phyloP scores from a whole-genome alignment of 2,113 vertebrate genomes.

The Mustela lutreola region DNA sequence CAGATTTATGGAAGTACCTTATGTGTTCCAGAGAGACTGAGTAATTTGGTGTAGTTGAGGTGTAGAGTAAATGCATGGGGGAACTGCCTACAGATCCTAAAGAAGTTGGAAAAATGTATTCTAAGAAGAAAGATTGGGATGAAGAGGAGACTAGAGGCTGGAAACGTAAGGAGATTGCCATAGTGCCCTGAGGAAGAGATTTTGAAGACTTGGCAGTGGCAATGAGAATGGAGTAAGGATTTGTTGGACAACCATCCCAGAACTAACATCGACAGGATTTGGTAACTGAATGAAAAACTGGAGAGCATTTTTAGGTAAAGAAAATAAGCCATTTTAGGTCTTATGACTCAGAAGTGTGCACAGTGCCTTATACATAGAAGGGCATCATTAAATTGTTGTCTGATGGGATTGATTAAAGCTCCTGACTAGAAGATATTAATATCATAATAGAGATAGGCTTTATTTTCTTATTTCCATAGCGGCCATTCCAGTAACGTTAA shows the following conservation, averaged over 20 bases:
- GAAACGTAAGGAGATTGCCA: neutral
- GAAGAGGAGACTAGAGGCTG: neutral
- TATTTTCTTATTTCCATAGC: slow-evolving; percentile 22
- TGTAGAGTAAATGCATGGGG: neutral
- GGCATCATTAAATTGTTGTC: neutral
- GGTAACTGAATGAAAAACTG: neutral
- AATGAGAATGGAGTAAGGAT: neutral
- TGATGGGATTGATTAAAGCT: neutral
- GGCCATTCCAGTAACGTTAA: neutral
- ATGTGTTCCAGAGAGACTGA: neutral
- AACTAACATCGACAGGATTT: slow-evolving; percentile 2
- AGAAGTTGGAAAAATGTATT: slow-evolving; percentile 49
- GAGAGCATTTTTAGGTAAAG: neutral
- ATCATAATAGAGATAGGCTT: neutral
- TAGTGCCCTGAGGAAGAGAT: neutral
- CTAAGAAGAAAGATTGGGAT: neutral
- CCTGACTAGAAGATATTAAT: slow-evolving; percentile 2
- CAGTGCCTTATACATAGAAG: neutral
- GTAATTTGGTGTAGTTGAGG: neutral
- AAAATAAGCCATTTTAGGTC: neutral
- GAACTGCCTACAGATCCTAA: neutral
- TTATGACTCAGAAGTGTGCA: neutral
- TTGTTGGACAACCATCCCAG: slow-evolving; percentile 5
- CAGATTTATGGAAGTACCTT: neutral
- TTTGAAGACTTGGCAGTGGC: neutral